Conservation (phyloP, 2,113 vertebrate genomes). For the Charina bottae region DNA sequence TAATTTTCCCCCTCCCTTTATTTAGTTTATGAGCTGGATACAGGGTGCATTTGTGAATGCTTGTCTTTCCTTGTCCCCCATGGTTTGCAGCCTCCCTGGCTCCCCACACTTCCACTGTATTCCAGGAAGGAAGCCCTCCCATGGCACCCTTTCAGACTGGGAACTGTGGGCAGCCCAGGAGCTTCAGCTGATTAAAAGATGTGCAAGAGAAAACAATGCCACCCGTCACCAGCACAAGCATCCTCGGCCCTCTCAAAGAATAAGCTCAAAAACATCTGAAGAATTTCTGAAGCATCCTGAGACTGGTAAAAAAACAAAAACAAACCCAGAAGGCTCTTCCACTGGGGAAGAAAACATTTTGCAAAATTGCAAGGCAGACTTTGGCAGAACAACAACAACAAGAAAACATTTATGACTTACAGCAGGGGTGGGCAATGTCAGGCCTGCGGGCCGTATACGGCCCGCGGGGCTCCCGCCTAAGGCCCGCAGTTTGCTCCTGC, state of each 20-base stretch:
- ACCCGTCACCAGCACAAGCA: not conserved
- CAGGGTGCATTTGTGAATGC: not conserved
- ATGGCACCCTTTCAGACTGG: not conserved
- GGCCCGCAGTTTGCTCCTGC: no score
- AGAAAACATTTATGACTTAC: not conserved
- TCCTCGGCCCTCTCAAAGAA: not conserved
- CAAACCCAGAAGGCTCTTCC: not conserved
- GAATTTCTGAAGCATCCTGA: not conserved
- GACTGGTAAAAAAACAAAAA: not conserved
- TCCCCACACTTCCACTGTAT: not conserved
- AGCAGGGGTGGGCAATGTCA: no score
- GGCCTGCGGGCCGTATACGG: no score
- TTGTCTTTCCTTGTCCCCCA: not conserved
- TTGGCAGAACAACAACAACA: not conserved
- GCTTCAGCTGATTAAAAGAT: not conserved
- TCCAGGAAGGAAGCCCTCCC: not conserved
- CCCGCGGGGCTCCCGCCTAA: no score
- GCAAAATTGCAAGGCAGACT: not conserved
- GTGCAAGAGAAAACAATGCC: not conserved
- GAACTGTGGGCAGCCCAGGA: not conserved
- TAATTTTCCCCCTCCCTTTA: not conserved
- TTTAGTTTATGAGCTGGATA: not conserved
- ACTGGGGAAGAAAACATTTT: not conserved
- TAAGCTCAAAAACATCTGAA: not conserved
- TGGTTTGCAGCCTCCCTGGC: not conserved